Evolutionary conservation across 2,113 vertebrate species (phyloP).

Genomic region (Apaloderma vittatum): DNA sequence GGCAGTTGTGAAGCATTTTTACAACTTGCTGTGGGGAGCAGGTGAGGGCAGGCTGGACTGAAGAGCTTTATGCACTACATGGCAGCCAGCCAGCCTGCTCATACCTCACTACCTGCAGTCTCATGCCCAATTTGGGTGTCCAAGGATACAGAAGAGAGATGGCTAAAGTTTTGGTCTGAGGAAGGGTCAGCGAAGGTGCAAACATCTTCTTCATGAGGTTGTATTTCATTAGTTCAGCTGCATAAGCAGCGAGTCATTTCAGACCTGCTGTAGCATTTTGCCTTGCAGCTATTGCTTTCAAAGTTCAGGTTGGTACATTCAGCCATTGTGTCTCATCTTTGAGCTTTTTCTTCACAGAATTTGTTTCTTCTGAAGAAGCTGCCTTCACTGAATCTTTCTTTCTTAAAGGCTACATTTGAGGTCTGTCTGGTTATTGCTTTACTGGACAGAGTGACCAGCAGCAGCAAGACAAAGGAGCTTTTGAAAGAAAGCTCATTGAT

Average conservation of each 20-base stretch:
- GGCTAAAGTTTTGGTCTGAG: neutral
- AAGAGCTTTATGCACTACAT: neutral
- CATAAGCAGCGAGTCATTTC: rapidly evolving
- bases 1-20: neutral
- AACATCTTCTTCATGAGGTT: neutral
- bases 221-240: neutral
- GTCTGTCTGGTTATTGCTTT: neutral
- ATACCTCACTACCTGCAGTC: neutral
- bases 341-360: neutral
- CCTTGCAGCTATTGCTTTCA: neutral
- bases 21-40: neutral
- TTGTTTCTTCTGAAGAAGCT: neutral
- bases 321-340: neutral
- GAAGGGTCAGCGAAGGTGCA: neutral
- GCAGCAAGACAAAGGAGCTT: neutral
- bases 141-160: neutral
- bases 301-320: neutral
- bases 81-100: neutral
- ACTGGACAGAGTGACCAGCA: neutral
- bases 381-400: neutral
- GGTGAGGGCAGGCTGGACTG: neutral
- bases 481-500: neutral
- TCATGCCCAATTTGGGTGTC: neutral
- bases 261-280: neutral
- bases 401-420: neutral